Conservation (phyloP, 1,140 invertebrate species). For the Helicoverpa zea region DNA sequence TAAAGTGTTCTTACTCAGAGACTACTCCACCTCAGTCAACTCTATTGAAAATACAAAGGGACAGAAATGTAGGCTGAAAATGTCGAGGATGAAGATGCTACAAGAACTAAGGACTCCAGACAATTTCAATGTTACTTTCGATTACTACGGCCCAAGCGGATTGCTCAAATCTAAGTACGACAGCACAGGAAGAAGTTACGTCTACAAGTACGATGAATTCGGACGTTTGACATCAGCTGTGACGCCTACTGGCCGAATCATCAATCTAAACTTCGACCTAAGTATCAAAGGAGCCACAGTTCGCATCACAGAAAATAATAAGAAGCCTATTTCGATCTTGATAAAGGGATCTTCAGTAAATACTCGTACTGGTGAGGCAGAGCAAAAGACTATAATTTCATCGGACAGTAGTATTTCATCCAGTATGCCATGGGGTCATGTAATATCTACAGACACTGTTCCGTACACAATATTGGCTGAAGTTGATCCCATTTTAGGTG, state of each 20-base stretch:
- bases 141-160: constrained; percentile 96
- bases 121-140: constrained; percentile 97
- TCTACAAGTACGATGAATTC: constrained; percentile 98
- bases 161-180: constrained; percentile 95
- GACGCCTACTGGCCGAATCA: constrained; percentile 96
- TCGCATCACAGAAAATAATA: constrained; percentile 93
- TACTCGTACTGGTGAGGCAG: constrained; percentile 93
- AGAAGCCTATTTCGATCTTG: constrained; percentile 93
- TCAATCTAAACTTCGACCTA: constrained; percentile 94
- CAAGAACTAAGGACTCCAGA: constrained; percentile 96
- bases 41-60: constrained; percentile 98
- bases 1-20: constrained; percentile 95
- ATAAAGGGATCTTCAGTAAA: constrained; percentile 95
- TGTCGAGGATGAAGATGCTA: constrained; percentile 96
- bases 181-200: constrained; percentile 96
- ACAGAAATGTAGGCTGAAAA: constrained; percentile 95
- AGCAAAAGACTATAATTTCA: constrained; percentile 93
- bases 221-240: constrained; percentile 96
- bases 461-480: constrained; percentile 94
- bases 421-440: constrained; percentile 93
- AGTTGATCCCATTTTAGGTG: constrained; percentile 93
- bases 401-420: constrained; percentile 93
- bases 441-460: constrained; percentile 94
- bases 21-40: constrained; percentile 96
- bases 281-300: constrained; percentile 96